phyloP scores from a whole-genome alignment of 2,888 invertebrate species.

The Digitonthophagus gazella region DNA sequence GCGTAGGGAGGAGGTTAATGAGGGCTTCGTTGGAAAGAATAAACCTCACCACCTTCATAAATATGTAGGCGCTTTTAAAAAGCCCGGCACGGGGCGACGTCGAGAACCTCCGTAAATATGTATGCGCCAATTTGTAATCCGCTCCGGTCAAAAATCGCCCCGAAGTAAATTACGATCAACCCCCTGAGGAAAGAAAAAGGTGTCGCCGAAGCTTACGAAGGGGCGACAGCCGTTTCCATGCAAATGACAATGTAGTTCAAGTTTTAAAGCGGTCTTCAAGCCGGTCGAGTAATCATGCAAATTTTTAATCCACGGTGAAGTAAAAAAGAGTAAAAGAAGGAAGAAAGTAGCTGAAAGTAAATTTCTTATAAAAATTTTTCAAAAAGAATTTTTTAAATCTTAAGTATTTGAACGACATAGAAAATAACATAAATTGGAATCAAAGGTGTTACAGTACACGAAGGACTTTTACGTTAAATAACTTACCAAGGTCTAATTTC shows the following conservation, averaged over 20 bases:
- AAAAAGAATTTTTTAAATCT: no score
- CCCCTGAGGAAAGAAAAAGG: constrained; percentile 43
- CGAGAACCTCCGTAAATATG: constrained; percentile 35
- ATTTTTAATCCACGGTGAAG: constrained; percentile 34
- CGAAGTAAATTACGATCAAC: constrained; percentile 42
- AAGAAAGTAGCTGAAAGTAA: background rate
- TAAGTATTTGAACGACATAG: no score
- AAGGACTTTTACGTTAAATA: background rate
- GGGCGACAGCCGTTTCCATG: constrained; percentile 47
- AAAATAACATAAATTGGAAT: no score
- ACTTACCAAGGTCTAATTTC: background rate
- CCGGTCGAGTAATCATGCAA: constrained; percentile 45
- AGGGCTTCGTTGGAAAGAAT: constrained; percentile 7
- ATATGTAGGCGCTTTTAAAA: constrained; percentile 36
- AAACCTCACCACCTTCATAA: constrained; percentile 32
- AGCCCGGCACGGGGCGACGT: constrained; percentile 24
- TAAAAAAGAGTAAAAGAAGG: background rate
- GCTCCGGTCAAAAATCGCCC: constrained; percentile 41
- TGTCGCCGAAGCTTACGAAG: constrained; percentile 41
- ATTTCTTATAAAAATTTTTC: background rate
- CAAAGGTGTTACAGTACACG: background rate
- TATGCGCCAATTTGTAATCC: constrained; percentile 39
- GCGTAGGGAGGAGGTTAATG: constrained; percentile 16
- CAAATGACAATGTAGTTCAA: constrained; percentile 51
- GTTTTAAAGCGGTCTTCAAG: constrained; percentile 51